Evolutionary conservation across 2,113 vertebrate genomes (phyloP).

Genomic region (Burhinus bistriatus): DNA sequence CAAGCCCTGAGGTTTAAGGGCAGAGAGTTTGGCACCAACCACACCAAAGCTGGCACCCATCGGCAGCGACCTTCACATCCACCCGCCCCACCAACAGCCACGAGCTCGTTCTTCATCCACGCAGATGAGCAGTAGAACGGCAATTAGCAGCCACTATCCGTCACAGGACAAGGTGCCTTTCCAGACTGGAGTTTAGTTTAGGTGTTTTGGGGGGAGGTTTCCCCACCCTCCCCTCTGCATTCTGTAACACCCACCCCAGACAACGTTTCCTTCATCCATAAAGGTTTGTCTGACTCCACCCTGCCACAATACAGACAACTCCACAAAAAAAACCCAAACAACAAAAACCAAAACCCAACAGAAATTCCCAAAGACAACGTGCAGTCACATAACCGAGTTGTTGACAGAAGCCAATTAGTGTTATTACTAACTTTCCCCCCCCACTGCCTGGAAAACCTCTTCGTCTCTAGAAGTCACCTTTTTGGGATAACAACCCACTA

Average conservation of each 20-base stretch:
- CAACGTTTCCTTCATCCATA: not conserved
- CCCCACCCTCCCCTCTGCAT: not conserved
- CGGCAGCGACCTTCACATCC: fast-evolving
- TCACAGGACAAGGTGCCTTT: not conserved
- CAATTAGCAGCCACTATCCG: not conserved
- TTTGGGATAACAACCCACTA: not conserved
- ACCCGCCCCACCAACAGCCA: not conserved
- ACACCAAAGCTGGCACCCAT: not conserved
- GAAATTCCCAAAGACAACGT: not conserved
- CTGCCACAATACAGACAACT: not conserved
- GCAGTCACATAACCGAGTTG: not conserved
- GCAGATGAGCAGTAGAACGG: fast-evolving
- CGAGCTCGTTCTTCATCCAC: fast-evolving
- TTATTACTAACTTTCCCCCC: not conserved
- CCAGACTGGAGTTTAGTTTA: fast-evolving
- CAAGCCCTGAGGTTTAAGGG: not conserved
- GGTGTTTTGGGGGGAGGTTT: too few relatives aligned
- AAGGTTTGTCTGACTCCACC: not conserved
- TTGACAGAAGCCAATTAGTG: not conserved
- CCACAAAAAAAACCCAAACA: not conserved
- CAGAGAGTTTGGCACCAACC: not conserved
- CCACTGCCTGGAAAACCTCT: not conserved
- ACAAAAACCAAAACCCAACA: not conserved
- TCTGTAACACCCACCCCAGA: not conserved
- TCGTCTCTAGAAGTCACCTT: not conserved